phyloP scores from a whole-genome alignment of 92 coral and sea anemone species.

The Parazoanthus atlanticus region DNA sequence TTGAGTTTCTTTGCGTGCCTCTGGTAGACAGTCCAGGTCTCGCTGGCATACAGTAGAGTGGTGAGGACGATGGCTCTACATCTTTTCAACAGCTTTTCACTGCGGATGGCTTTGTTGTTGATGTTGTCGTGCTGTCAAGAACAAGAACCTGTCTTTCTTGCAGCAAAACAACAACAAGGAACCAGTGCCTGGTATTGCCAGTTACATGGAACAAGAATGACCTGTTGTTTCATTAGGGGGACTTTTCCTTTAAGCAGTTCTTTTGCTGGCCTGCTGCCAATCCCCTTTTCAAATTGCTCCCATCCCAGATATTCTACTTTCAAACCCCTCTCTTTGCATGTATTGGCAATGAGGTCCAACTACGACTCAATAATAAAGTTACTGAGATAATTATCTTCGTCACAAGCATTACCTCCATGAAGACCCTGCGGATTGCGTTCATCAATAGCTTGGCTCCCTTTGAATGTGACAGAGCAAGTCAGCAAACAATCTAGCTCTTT shows the following conservation, averaged over 20 bases:
- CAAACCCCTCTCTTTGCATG: conserved; percentile 27
- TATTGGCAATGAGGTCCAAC: conserved; percentile 25
- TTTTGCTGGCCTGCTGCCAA: conserved; percentile 43
- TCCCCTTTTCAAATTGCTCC: conserved; percentile 52
- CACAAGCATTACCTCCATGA: no score
- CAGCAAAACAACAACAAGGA: conserved; percentile 40
- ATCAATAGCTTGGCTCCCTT: no score
- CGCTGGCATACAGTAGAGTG: no score
- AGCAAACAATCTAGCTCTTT: no score
- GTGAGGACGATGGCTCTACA: no score
- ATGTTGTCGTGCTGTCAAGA: conserved; percentile 55
- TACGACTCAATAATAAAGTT: conserved; percentile 1
- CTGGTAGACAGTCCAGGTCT: no score
- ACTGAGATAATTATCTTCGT: no score
- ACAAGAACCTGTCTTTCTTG: conserved; percentile 42
- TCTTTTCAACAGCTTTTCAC: no score
- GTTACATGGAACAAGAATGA: conserved; percentile 57
- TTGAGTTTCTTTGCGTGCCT: no score
- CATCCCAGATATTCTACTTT: conserved; percentile 51
- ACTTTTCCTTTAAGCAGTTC: conserved; percentile 48
- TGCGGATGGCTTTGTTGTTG: conserved; percentile 52
- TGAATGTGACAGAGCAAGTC: no score
- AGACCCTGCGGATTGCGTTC: no score
- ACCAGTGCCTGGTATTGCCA: conserved; percentile 56
- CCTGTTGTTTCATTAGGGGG: conserved; percentile 54